Conservation (phyloP, 2,888 invertebrate species). For the Dendrolimus pini region DNA sequence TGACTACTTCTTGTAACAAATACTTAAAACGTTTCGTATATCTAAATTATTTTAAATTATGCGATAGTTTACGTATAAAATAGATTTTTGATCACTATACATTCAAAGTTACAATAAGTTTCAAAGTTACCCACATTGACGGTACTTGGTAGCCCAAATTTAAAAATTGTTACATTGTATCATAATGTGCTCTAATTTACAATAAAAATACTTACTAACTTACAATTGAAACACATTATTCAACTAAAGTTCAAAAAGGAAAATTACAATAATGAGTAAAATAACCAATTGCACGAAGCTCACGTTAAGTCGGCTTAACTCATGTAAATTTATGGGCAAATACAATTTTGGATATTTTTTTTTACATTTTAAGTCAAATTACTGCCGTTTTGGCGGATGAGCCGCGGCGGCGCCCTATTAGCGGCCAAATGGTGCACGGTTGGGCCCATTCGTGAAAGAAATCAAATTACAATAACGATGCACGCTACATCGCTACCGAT, state of each 20-base stretch:
- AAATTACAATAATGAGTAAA: slow-evolving; percentile 65
- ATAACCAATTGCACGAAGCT: slow-evolving; percentile 67
- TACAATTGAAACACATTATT: slow-evolving; percentile 11
- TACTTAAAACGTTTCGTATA: too few species aligned
- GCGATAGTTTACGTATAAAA: too few species aligned
- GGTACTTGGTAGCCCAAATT: too few species aligned
- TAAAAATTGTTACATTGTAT: slow-evolving; percentile 11
- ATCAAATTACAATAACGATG: slow-evolving; percentile 70
- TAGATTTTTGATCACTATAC: too few species aligned
- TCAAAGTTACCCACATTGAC: too few species aligned
- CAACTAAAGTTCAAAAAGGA: slow-evolving; percentile 32
- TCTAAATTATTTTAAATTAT: too few species aligned
- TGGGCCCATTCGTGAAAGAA: slow-evolving; percentile 55
- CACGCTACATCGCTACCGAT: slow-evolving; percentile 65
- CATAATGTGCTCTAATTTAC: slow-evolving; percentile 26
- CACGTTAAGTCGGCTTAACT: slow-evolving; percentile 57
- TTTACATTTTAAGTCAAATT: slow-evolving; percentile 50
- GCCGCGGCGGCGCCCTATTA: slow-evolving; percentile 49
- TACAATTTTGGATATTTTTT: slow-evolving; percentile 30
- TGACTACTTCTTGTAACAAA: too few species aligned
- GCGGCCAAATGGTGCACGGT: slow-evolving; percentile 59
- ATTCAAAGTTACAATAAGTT: too few species aligned
- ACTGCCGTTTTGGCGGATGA: slow-evolving; percentile 49
- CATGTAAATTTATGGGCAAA: slow-evolving; percentile 48
- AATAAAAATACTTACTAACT: slow-evolving; percentile 35